Conservation (phyloP, 2,797 vertebrate genomes). For the Rhyacichthys aspro region DNA sequence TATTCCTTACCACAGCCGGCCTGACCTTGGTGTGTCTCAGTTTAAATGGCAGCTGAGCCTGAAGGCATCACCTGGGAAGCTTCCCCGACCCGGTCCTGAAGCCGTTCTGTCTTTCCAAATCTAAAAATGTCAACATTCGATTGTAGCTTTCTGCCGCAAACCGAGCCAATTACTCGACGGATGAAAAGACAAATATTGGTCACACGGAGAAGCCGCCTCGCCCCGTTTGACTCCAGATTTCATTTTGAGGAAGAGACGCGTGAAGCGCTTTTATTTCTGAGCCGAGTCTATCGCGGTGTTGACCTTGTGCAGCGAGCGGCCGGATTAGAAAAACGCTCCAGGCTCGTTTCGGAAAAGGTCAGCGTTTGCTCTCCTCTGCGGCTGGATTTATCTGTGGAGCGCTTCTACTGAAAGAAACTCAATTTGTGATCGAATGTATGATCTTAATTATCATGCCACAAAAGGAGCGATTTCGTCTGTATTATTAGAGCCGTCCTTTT, state of each 20-base stretch:
- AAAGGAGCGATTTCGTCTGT: conserved; percentile 26
- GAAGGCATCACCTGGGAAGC: background rate
- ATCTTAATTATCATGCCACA: conserved; percentile 49
- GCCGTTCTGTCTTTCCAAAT: background rate
- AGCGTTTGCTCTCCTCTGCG: conserved; percentile 1
- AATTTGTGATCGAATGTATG: conserved; percentile 43
- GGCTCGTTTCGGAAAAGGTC: conserved; percentile 19
- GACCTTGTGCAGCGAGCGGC: conserved; percentile 35
- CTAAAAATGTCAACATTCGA: conserved; percentile 14
- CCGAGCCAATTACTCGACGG: background rate
- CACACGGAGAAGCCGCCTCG: background rate
- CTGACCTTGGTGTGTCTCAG: background rate
- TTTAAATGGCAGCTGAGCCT: conserved; percentile 5
- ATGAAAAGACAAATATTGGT: background rate
- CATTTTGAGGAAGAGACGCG: background rate
- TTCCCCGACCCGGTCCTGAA: background rate
- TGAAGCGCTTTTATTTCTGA: conserved; percentile 2
- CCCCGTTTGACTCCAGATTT: background rate
- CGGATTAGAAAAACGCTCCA: conserved; percentile 1
- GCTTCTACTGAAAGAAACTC: conserved; percentile 24
- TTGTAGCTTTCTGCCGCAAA: background rate
- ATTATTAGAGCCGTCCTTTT: conserved; percentile 21
- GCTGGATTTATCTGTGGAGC: conserved; percentile 23
- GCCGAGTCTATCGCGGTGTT: background rate
- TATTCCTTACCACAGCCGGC: background rate